A percentile compares a stretch with the other conserved stretches of the same genome.
These are phyloP conservation scores for Gallinago stenura DNA, from an alignment of 2,797 vertebrate genomes.

Conservation along the genomic window DNA sequence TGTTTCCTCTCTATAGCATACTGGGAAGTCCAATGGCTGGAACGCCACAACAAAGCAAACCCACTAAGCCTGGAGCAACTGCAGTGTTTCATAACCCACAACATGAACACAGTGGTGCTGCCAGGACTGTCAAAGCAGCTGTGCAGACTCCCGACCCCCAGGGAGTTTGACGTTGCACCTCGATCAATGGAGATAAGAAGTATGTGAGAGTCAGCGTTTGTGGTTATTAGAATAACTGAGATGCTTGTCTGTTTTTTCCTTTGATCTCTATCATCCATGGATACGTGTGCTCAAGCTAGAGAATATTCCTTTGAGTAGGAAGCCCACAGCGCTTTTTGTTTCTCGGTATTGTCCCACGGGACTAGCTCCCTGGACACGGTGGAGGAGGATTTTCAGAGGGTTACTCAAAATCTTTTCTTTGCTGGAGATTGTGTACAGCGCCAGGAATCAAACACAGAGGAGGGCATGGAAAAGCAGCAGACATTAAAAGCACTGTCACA, in stretches of 20 bases:
- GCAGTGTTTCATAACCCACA: constrained; percentile 50
- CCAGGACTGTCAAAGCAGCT: constrained; percentile 34
- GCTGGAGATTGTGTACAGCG: neutral
- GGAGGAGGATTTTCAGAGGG: constrained; percentile 16
- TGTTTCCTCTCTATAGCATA: neutral
- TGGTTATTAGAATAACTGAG: neutral
- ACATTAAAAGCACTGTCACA: neutral
- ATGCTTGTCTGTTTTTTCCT: neutral
- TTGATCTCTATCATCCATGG: constrained; percentile 21
- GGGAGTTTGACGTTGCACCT: neutral
- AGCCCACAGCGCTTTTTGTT: constrained; percentile 14
- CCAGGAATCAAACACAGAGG: neutral
- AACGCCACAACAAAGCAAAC: constrained; percentile 52
- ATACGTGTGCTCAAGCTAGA: neutral
- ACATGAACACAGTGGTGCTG: neutral
- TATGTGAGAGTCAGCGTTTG: constrained; percentile 37
- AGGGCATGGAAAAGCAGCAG: neutral
- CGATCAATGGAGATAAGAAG: constrained; percentile 11
- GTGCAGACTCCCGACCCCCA: neutral
- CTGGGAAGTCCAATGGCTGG: neutral
- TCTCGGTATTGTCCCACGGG: neutral
- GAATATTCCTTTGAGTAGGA: constrained; percentile 4
- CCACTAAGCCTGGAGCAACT: constrained; percentile 17
- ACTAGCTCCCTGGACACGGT: neutral
- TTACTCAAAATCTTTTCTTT: constrained; percentile 16